A percentile compares a stretch with the other conserved stretches of the same genome.
Conservation (phyloP, 2,888 invertebrate species). For the Teinopalpus imperialis region DNA sequence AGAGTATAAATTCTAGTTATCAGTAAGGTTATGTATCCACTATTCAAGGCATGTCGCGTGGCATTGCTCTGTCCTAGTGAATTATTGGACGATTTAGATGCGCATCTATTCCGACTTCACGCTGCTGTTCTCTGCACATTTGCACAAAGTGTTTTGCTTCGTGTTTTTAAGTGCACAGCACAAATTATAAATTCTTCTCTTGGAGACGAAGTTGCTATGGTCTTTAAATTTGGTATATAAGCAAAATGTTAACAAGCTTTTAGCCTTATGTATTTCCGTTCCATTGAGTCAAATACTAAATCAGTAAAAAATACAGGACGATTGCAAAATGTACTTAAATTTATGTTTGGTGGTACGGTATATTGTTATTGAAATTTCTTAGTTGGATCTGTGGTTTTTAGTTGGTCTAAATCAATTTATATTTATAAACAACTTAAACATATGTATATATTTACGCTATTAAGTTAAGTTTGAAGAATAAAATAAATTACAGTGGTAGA, state of each 20-base stretch:
- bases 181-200: constrained; percentile 22
- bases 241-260: constrained; percentile 23
- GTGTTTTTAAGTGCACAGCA: constrained; percentile 7
- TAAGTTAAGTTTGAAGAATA: no score
- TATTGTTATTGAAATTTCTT: no score
- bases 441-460: no score
- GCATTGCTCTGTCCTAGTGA: not conserved
- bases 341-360: no score
- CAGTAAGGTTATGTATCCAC: no score
- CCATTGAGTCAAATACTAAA: constrained; percentile 7
- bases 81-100: not conserved
- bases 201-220: constrained; percentile 4
- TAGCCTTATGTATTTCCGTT: constrained; percentile 18
- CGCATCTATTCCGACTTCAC: not conserved
- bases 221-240: constrained; percentile 13
- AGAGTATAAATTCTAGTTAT: no score
- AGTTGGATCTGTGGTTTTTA: no score
- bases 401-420: no score
- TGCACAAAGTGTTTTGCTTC: constrained; percentile 10
- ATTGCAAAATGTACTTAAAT: constrained; percentile 7
- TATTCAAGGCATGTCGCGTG: no score
- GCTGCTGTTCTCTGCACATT: constrained; percentile 4
- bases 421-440: no score
- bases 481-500: no score
- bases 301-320: not conserved